Conservation (phyloP, 2,797 vertebrate genomes). For the Phoeniculus purpureus region DNA sequence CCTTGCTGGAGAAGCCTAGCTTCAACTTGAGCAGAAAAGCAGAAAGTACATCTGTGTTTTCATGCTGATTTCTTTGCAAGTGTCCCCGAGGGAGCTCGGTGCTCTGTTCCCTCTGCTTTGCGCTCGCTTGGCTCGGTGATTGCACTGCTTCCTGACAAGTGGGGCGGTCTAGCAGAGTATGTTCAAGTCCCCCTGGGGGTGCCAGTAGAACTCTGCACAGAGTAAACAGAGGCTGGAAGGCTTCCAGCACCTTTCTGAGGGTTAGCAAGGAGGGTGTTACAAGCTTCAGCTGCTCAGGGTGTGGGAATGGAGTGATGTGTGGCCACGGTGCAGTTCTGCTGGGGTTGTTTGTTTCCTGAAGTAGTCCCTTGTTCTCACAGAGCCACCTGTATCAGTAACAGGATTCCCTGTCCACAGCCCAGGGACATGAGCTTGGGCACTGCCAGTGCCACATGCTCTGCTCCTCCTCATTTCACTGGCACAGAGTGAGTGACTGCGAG, state of each 20-base stretch:
- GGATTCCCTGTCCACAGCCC: too few relatives aligned
- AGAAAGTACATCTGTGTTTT: too few relatives aligned
- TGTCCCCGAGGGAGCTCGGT: neutral
- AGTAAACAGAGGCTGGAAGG: neutral
- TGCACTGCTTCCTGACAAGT: neutral
- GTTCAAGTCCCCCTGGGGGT: neutral
- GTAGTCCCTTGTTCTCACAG: neutral
- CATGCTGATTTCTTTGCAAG: neutral
- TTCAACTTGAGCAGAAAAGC: neutral
- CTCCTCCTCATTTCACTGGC: accelerated
- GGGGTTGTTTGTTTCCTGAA: neutral
- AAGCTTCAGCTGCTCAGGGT: neutral
- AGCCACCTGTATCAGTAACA: neutral
- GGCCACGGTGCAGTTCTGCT: neutral
- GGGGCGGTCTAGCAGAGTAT: neutral
- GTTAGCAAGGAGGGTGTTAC: neutral
- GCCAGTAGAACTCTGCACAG: neutral
- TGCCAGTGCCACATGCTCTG: neutral
- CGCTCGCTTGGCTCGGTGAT: neutral
- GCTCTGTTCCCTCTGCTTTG: neutral
- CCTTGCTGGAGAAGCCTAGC: neutral
- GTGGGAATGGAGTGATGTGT: neutral
- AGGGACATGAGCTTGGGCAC: neutral
- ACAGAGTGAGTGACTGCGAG: neutral
- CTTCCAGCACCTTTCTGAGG: neutral